phyloP scores from a whole-genome alignment of 2,888 invertebrate genomes.

The Epirrita christyi region DNA sequence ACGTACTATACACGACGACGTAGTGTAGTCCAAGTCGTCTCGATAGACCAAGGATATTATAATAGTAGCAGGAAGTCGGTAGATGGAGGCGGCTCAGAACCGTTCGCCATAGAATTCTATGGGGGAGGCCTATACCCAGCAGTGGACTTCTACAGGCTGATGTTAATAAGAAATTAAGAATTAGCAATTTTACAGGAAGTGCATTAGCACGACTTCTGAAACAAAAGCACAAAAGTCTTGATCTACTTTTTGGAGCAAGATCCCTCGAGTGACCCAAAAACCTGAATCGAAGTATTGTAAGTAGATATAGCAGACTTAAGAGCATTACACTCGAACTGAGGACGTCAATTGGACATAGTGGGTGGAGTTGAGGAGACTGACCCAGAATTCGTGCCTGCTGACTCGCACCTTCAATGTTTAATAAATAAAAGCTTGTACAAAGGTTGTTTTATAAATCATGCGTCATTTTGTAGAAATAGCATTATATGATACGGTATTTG shows the following conservation, averaged over 20 bases:
- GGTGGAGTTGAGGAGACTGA: constrained; percentile 28
- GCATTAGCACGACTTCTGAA: constrained; percentile 24
- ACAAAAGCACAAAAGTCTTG: constrained; percentile 32
- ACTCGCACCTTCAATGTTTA: constrained; percentile 21
- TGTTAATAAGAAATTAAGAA: neutral
- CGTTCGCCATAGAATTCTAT: no score
- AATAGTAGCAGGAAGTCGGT: no score
- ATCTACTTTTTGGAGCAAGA: constrained; percentile 26
- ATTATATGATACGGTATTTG: neutral
- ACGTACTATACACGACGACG: no score
- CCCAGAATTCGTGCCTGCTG: constrained; percentile 29
- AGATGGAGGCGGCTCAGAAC: no score
- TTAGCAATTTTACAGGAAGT: constrained; percentile 13
- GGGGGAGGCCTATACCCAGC: no score
- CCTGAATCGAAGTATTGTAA: constrained; percentile 15
- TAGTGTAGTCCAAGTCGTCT: no score
- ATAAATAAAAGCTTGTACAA: constrained; percentile 2
- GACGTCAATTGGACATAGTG: constrained; percentile 33
- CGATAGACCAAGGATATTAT: no score
- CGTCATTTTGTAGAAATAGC: neutral
- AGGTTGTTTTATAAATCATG: neutral
- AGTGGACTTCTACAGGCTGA: no score
- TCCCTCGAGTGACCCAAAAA: constrained; percentile 25
- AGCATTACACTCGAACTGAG: constrained; percentile 31
- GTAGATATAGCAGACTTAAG: constrained; percentile 25